phyloP scores from a whole-genome alignment of 2,797 vertebrate species.

The Chrosomus eos region DNA sequence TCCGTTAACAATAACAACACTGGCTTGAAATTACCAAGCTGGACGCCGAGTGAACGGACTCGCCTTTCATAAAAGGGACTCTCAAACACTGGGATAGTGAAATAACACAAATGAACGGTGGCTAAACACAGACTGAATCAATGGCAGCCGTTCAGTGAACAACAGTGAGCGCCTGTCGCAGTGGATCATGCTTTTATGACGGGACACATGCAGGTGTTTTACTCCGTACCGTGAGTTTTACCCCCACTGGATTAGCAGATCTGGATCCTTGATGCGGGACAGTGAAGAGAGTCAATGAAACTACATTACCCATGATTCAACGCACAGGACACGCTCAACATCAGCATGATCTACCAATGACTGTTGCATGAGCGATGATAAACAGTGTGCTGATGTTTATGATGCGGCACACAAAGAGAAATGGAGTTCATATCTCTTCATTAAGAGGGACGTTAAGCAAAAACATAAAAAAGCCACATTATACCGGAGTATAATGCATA shows the following conservation, averaged over 20 bases:
- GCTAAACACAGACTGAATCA: not conserved
- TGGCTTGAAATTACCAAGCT: not conserved
- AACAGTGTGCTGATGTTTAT: slow-evolving; percentile 39
- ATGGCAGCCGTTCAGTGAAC: not conserved
- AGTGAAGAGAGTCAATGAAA: slow-evolving; percentile 70
- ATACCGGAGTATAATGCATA: slow-evolving; percentile 21
- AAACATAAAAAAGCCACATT: slow-evolving; percentile 12
- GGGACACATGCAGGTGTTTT: slow-evolving; percentile 52
- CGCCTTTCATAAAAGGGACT: not conserved
- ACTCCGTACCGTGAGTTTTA: slow-evolving; percentile 73
- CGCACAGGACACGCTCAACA: slow-evolving; percentile 63
- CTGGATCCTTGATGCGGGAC: slow-evolving; percentile 88
- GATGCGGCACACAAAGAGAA: slow-evolving; percentile 22
- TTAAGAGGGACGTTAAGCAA: not conserved
- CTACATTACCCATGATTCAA: slow-evolving; percentile 72
- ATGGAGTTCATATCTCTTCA: slow-evolving; percentile 6
- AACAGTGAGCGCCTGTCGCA: not conserved
- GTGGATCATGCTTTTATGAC: slow-evolving; percentile 32
- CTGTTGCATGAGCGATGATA: not conserved
- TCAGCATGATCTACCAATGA: slow-evolving; percentile 28
- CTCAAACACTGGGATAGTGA: not conserved
- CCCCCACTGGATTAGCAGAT: slow-evolving; percentile 88
- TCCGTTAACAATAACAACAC: not conserved
- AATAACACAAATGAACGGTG: not conserved
- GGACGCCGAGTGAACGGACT: not conserved